phyloP scores from a whole-genome alignment of 2,797 vertebrate genomes.

The Nothura maculosa region DNA sequence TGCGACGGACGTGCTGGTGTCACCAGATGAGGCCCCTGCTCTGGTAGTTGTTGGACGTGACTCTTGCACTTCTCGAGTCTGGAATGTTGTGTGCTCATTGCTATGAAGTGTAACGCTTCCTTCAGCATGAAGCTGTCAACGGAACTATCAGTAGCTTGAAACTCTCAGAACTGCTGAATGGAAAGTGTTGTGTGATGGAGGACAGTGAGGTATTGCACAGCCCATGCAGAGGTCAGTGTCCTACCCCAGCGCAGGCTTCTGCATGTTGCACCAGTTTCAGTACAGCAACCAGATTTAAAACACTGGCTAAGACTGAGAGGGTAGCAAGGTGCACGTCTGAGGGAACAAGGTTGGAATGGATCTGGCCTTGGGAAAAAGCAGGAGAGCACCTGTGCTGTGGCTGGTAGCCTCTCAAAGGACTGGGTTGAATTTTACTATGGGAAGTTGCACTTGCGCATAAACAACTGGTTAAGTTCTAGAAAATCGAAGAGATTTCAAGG shows the following conservation, averaged over 20 bases:
- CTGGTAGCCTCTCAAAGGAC: neutral
- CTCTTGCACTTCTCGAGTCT: neutral
- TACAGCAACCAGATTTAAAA: neutral
- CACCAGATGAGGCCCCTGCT: conserved; percentile 22
- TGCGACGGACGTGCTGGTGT: fast-evolving
- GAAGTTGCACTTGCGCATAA: neutral
- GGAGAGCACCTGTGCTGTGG: neutral
- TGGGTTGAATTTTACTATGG: neutral
- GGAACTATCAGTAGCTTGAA: neutral
- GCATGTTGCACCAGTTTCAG: fast-evolving
- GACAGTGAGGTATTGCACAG: neutral
- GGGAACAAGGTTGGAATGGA: too few relatives aligned
- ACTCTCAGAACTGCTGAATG: neutral
- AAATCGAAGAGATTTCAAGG: neutral
- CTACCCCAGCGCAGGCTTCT: neutral
- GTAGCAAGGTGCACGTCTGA: too few relatives aligned
- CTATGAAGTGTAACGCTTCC: neutral
- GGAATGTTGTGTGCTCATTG: neutral
- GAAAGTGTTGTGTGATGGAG: neutral
- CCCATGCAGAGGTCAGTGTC: fast-evolving
- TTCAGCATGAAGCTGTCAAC: neutral
- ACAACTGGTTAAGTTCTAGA: neutral
- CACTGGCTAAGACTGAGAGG: fast-evolving
- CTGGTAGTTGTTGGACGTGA: fast-evolving
- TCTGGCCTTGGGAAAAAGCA: neutral